Percentiles rank a stretch among this genome's conserved stretches.
Conservation (phyloP, 2,888 invertebrate species). For the Crocallis elinguaria region DNA sequence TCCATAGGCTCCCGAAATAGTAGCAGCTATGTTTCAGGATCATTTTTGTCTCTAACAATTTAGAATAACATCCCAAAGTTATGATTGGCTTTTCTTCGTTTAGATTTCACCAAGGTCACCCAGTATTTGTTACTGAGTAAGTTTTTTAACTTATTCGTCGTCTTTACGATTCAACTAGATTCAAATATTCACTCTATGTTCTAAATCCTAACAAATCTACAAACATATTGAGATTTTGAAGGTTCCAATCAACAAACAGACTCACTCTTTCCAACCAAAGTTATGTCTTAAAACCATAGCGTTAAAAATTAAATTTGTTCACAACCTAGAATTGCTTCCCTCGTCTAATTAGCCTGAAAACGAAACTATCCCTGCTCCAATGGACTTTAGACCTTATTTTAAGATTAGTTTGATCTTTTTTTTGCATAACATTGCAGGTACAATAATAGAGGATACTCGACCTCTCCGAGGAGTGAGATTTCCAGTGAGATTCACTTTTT, state of each 20-base stretch:
- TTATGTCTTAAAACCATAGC: slow-evolving; percentile 35
- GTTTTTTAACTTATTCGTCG: too few species aligned
- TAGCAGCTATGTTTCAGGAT: too few species aligned
- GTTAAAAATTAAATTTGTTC: slow-evolving; percentile 58
- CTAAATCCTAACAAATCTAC: slow-evolving; percentile 6
- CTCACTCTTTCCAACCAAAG: slow-evolving; percentile 27
- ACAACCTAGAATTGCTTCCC: slow-evolving; percentile 48
- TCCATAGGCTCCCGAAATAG: too few species aligned
- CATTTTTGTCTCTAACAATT: too few species aligned
- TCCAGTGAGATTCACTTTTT: slow-evolving; percentile 59
- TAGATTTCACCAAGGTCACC: too few species aligned
- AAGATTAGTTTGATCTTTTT: slow-evolving; percentile 45
- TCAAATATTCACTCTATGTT: not conserved
- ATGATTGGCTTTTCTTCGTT: too few species aligned
- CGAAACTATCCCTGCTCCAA: slow-evolving; percentile 48
- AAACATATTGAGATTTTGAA: slow-evolving; percentile 37
- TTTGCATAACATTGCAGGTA: slow-evolving; percentile 31
- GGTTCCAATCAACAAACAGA: slow-evolving; percentile 45
- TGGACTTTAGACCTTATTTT: slow-evolving; percentile 44
- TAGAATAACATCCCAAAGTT: too few species aligned
- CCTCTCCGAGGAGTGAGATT: slow-evolving; percentile 68
- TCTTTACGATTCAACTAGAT: not conserved
- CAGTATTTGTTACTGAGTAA: too few species aligned
- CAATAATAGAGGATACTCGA: slow-evolving; percentile 80
- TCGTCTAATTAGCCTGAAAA: slow-evolving; percentile 80